Conservation (phyloP, 2,797 vertebrate genomes). For the Tokudaia tokunoshimensis region DNA sequence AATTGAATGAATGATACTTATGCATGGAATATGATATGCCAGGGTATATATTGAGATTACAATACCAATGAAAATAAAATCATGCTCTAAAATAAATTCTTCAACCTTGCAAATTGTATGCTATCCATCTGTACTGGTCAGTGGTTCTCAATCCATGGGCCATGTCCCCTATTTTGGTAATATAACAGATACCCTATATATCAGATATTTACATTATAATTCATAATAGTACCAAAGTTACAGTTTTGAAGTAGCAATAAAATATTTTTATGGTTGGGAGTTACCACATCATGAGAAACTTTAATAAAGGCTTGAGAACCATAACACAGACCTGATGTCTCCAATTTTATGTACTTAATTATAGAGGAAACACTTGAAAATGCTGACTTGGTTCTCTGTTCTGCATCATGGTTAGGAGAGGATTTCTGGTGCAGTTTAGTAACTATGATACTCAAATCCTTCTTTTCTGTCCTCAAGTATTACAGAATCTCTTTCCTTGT, state of each 20-base stretch:
- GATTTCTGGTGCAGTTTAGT: background rate
- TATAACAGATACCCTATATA: background rate
- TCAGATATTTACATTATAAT: background rate
- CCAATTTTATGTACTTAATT: background rate
- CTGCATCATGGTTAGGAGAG: background rate
- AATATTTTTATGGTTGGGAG: background rate
- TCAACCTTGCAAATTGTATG: background rate
- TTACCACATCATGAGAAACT: background rate
- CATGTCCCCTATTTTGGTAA: background rate
- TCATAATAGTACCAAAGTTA: background rate
- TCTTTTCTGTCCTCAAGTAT: background rate
- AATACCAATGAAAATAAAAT: slow-evolving; percentile 10
- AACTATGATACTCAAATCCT: background rate
- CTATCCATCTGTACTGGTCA: background rate
- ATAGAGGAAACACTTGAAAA: background rate
- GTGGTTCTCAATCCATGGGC: no score
- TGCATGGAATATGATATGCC: background rate
- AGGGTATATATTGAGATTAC: background rate
- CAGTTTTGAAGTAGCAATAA: background rate
- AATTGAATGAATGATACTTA: background rate
- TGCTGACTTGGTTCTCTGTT: background rate
- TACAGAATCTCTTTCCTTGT: background rate
- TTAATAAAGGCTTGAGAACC: background rate
- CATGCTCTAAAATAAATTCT: background rate
- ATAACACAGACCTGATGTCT: background rate